These are phyloP conservation scores for Megaleporinus macrocephalus DNA, from an alignment of 2,113 vertebrate species.

Conservation along the genomic window DNA sequence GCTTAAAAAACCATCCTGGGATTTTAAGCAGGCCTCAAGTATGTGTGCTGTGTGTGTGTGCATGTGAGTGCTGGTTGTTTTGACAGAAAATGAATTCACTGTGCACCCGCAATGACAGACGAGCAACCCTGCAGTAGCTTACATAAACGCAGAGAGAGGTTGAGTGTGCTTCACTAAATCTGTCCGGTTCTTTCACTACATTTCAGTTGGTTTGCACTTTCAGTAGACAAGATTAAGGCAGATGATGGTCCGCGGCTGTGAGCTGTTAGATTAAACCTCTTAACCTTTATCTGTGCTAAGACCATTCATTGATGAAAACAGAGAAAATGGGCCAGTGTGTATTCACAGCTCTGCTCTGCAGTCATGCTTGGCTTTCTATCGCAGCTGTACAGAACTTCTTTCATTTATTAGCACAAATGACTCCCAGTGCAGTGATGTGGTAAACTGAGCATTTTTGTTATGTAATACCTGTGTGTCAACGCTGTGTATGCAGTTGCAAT, in stretches of 20 bases:
- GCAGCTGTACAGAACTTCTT: not conserved
- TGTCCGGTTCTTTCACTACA: not conserved
- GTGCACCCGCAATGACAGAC: not conserved
- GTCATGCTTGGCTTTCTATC: not conserved
- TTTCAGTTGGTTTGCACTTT: not conserved
- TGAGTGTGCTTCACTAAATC: conserved; percentile 8
- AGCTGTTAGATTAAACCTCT: not conserved
- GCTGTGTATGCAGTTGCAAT: not conserved
- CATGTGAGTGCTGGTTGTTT: not conserved
- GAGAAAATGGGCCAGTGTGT: not conserved
- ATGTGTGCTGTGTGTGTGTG: not conserved
- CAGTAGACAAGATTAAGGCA: not conserved
- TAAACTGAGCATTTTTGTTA: not conserved
- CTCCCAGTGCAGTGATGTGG: not conserved
- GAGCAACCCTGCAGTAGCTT: not conserved
- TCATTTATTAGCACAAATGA: not conserved
- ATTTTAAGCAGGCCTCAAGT: not conserved
- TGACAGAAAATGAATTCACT: not conserved
- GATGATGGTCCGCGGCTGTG: not conserved
- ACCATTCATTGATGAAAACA: not conserved
- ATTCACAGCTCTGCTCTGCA: not conserved
- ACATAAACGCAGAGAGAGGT: not conserved
- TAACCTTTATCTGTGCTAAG: not conserved
- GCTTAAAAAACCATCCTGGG: not conserved
- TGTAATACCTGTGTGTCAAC: not conserved